Base-by-base conservation (phyloP, 2,888 invertebrate species). In the Scaptomyza polygonia region DNA sequence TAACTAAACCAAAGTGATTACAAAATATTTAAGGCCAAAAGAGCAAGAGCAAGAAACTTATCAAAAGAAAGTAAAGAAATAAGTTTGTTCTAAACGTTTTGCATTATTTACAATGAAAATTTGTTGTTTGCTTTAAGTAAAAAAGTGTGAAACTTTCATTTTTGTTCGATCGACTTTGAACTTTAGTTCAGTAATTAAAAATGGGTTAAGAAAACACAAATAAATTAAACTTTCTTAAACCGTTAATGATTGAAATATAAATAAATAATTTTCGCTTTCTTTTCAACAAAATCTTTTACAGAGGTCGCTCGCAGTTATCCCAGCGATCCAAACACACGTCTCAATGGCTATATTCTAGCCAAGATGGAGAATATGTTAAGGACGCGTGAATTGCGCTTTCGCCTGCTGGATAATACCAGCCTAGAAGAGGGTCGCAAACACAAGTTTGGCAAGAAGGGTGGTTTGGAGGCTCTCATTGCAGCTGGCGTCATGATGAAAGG, bases 241-340 rank as follows among this genome's bases (percentile, higher is more conserved):
- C 25, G 25, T 25, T 25, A 25, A 25, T 25, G 25, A 25, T 25
- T 25, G 4, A 25, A 25, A 25, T 5, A 25, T 25, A 25, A 25
- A 25, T 25, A 25, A 25, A 25, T 25, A 25, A 5, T 25, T 25
- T 25, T 25, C 25, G 5, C 16, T 39, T 39, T 39, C 16, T 16
- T 39, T 16, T 39, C 7, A n/a, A 34, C 8, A 16, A 14, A 1
- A 14, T 14, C 16, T 16, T 39, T 11, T 5, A 7, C 62, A 78
- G 96, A 96, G 88, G 91, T 96, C 4, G 96, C 96, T 0, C 93
- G 95, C 66, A 94, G 95, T 45, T 94, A 95, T 85, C 96, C 96
- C 0, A 94, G 95, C 45, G 96, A 96, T 87, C 94, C 95, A 11
- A 95, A 95, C 81, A 95, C 95, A 51, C 93, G 96, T 32, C 90